Conservation (phyloP, 2,888 invertebrate species). For the Melipona bicolor region DNA sequence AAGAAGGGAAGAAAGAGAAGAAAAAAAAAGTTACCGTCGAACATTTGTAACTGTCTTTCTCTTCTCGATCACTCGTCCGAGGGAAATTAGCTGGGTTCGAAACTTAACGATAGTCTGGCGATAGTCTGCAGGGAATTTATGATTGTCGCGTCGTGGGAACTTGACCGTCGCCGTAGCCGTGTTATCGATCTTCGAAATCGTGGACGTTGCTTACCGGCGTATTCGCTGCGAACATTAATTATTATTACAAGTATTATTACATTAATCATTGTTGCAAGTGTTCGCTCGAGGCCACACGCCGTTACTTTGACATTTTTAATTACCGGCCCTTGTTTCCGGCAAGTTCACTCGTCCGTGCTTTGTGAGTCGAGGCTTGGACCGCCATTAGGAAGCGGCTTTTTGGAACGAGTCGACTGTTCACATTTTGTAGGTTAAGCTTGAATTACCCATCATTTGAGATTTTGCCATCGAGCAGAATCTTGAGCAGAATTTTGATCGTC, state of each 20-base stretch:
- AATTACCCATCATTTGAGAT: constrained; percentile 65
- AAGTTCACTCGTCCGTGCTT: constrained; percentile 67
- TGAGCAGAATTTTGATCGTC: not conserved
- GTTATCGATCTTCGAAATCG: constrained; percentile 62
- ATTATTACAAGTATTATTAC: too few relatives aligned
- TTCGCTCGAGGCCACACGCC: constrained; percentile 44
- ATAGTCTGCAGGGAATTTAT: constrained; percentile 8
- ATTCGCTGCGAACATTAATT: constrained; percentile 33
- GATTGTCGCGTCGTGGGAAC: constrained; percentile 47
- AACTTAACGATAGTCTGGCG: constrained; percentile 11
- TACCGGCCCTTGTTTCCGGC: constrained; percentile 68
- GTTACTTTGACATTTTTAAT: constrained; percentile 74
- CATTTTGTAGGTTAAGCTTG: constrained; percentile 46
- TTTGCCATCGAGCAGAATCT: not conserved
- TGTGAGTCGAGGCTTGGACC: constrained; percentile 68
- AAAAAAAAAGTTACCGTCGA: not conserved
- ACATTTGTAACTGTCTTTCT: not conserved
- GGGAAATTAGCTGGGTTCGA: constrained; percentile 1
- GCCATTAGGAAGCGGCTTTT: constrained; percentile 66
- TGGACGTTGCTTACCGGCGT: constrained; percentile 6
- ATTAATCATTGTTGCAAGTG: not conserved
- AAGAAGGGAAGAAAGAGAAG: not conserved
- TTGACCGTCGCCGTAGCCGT: constrained; percentile 56
- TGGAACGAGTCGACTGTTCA: constrained; percentile 39
- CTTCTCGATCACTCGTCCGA: too few relatives aligned